Base-by-base conservation (phyloP, 2,888 invertebrate species). In the Macrophya alboannulata region DNA sequence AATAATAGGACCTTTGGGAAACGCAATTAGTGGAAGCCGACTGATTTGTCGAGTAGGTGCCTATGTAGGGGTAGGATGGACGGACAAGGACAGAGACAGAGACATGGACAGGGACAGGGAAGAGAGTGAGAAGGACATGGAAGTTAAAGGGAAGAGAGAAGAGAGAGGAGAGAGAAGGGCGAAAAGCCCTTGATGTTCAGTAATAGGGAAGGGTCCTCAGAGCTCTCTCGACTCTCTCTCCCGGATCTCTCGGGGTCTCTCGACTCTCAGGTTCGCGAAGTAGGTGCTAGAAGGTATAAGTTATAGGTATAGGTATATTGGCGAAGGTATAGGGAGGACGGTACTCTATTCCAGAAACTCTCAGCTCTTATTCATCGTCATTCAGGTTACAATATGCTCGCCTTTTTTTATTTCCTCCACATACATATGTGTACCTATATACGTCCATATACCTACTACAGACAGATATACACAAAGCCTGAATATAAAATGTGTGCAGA, bases 1-100 rank as follows among this genome's bases (percentile, higher is more conserved):
- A 37, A 68, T 68, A 68, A 68, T 25, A 68, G 68, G 68, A 25
- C 68, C 25, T 65, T 81, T 93, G 93, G 92, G 93, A 93, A 93
- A 93, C 90, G 92, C 93, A 93, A 93, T 93, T 93, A 93, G 93
- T 93, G 93, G 93, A 93, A 89, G 17, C 74, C 37, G 55, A 81
- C 37, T 91, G 92, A 93, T 93, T 93, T 90, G 92, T 92, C 91
- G 89, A 93, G 93, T 89, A 90, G 92, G 17, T 68, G 4, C 6
- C 68, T 68, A 62, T 55, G 62, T 25, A 62, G 62, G 62, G 21
- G 25, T 8, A 21, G 21, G 62, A 25, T 62, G 25, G 25, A 10
- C 25, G 21, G 62, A 21, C 21, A n/a, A 10, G 21, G 21, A n/a
- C 59, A 21, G 9, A 21, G 59, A 48, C 21, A 59, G 5, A 9